These are phyloP conservation scores for Cybosia mesomella DNA, from an alignment of 2,888 invertebrate genomes.

Conservation along the genomic window DNA sequence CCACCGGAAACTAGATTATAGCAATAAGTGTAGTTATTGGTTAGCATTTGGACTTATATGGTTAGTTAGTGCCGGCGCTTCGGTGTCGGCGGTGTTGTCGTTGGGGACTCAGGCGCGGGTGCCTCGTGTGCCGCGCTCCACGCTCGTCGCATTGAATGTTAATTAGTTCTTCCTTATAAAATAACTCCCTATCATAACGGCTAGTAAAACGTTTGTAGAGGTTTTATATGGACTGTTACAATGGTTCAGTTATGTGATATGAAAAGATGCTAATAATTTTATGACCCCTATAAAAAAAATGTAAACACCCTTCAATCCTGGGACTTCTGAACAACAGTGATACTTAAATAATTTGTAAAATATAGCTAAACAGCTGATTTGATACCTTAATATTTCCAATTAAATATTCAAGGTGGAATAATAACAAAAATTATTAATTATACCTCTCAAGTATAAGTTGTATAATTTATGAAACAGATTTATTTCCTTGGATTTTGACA, in stretches of 20 bases:
- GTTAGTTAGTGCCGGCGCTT: slow-evolving; percentile 45
- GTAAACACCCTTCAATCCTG: background rate
- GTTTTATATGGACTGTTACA: slow-evolving; percentile 2
- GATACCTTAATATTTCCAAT: background rate
- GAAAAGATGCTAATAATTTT: background rate
- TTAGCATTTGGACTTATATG: slow-evolving; percentile 42
- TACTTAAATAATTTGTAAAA: background rate
- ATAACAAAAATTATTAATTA: background rate
- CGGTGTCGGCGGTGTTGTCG: slow-evolving; percentile 49
- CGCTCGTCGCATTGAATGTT: slow-evolving; percentile 77
- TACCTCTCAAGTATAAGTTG: background rate
- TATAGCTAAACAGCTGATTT: background rate
- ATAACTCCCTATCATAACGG: slow-evolving; percentile 74
- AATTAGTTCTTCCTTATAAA: slow-evolving; percentile 82
- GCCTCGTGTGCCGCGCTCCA: slow-evolving; percentile 73
- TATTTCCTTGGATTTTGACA: background rate
- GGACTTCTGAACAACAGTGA: background rate
- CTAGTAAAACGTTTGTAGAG: slow-evolving; percentile 24
- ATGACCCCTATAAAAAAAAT: background rate
- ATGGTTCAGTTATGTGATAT: background rate
- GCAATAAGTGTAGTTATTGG: slow-evolving; percentile 22
- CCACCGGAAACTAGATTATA: slow-evolving; percentile 14
- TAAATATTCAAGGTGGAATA: background rate
- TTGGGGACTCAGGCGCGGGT: slow-evolving; percentile 56
- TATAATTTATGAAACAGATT: background rate